Conservation (phyloP, 1,140 invertebrate genomes). For the Melipona quadrifasciata region DNA sequence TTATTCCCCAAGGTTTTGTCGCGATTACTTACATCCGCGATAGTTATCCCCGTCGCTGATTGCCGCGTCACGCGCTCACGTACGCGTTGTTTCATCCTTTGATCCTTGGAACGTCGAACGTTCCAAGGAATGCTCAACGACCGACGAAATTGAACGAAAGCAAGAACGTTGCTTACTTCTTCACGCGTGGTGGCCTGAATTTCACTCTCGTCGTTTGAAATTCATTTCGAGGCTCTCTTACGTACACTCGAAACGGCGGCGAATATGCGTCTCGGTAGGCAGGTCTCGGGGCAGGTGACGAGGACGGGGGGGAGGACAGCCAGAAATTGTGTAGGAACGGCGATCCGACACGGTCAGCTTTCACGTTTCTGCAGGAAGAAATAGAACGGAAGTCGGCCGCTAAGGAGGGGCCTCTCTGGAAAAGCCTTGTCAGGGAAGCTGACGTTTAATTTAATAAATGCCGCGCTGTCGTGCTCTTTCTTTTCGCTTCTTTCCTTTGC, state of each 20-base stretch:
- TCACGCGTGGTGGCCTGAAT: too few relatives aligned
- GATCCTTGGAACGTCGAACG: not conserved
- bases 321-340: constrained; percentile 24
- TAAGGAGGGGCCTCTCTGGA: constrained; percentile 49
- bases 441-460: constrained; percentile 70
- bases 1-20: constrained; percentile 52
- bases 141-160: not conserved
- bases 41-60: not conserved
- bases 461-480: constrained; percentile 46
- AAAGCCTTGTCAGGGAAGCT: constrained; percentile 59
- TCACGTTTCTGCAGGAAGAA: constrained; percentile 32
- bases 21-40: constrained; percentile 52
- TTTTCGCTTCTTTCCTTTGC: constrained; percentile 39
- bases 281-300: not conserved
- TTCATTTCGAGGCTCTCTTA: too few relatives aligned
- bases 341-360: constrained; percentile 49
- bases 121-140: not conserved
- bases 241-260: too few relatives aligned
- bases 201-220: too few relatives aligned
- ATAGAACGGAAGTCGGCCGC: constrained; percentile 42
- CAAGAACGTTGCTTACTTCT: too few relatives aligned
- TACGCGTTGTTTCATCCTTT: not conserved
- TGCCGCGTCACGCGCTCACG: not conserved
- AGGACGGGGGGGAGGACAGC: too few relatives aligned
- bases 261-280: not conserved